Percentiles rank a stretch among this genome's conserved stretches.
These are phyloP conservation scores for Hermaeophaga mercurialis DNA, from an alignment of 2,888 invertebrate species.

Conservation along the genomic window DNA sequence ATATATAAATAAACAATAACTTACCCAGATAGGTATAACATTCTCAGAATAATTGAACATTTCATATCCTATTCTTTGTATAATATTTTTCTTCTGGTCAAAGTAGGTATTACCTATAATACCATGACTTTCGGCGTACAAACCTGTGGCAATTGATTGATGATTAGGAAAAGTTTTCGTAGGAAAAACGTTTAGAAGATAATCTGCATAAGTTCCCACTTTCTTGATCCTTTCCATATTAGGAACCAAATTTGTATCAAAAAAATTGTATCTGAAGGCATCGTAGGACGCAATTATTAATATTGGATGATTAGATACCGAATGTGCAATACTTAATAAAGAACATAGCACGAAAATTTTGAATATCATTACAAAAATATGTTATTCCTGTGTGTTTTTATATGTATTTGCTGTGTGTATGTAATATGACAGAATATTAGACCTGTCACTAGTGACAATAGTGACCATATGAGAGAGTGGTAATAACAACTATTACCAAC, in stretches of 20 bases:
- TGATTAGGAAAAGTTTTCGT: conserved; percentile 80
- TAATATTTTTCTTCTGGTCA: conserved; percentile 57
- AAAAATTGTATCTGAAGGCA: conserved; percentile 72
- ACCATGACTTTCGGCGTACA: conserved; percentile 72
- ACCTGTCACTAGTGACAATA: too few species aligned
- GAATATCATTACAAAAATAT: conserved; percentile 35
- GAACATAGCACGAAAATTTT: conserved; percentile 38
- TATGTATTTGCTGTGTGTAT: too few species aligned
- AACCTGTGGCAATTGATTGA: conserved; percentile 72
- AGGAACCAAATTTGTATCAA: conserved; percentile 63
- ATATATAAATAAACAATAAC: conserved; percentile 28
- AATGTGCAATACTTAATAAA: conserved; percentile 39
- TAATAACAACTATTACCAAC: too few species aligned
- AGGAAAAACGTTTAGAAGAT: conserved; percentile 67
- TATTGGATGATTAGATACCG: conserved; percentile 57
- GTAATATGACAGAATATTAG: too few species aligned
- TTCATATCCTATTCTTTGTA: conserved; percentile 52
- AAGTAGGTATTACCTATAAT: conserved; percentile 68
- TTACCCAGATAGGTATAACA: conserved; percentile 66
- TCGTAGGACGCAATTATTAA: conserved; percentile 71
- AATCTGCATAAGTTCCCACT: conserved; percentile 63
- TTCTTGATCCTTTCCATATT: conserved; percentile 63
- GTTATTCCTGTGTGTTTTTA: too few species aligned
- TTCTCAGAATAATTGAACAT: conserved; percentile 64
- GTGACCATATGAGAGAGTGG: too few species aligned